Conservation (phyloP, 2,113 vertebrate species). For the Mastomys natalensis region DNA sequence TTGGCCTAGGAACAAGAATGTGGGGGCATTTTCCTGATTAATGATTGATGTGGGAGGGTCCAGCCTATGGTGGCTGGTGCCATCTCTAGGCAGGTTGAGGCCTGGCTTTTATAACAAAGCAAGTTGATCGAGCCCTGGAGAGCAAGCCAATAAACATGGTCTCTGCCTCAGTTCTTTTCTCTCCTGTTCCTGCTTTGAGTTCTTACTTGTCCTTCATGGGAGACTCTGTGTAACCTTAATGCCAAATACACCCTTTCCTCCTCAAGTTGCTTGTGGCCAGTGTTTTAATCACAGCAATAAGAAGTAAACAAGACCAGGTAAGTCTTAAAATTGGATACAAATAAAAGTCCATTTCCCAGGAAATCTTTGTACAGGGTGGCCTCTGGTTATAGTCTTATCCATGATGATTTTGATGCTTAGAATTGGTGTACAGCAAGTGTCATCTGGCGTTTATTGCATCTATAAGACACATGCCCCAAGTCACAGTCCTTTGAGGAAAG, state of each 20-base stretch:
- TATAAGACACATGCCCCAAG: background rate
- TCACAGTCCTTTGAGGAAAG: background rate
- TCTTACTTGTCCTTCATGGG: background rate
- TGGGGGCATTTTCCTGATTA: background rate
- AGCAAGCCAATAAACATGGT: too few species aligned
- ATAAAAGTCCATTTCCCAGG: background rate
- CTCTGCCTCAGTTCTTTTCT: background rate
- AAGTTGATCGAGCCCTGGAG: background rate
- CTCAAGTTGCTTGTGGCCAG: background rate
- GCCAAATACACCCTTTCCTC: background rate
- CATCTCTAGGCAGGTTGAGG: background rate
- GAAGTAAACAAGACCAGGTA: background rate
- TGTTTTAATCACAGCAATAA: background rate
- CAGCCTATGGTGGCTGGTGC: background rate
- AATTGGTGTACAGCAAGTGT: background rate
- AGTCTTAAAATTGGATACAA: slow-evolving; percentile 22
- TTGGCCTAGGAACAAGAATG: too few species aligned
- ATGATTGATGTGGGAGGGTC: background rate
- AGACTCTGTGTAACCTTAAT: background rate
- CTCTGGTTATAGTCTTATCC: background rate
- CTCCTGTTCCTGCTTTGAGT: background rate
- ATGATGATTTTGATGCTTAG: background rate
- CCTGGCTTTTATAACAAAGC: background rate
- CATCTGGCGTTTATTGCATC: background rate
- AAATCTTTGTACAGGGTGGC: background rate